A percentile compares a stretch with the other conserved stretches of the same genome.
These are phyloP conservation scores for Spodoptera frugiperda DNA, from an alignment of 1,140 invertebrate genomes.

Conservation along the genomic window DNA sequence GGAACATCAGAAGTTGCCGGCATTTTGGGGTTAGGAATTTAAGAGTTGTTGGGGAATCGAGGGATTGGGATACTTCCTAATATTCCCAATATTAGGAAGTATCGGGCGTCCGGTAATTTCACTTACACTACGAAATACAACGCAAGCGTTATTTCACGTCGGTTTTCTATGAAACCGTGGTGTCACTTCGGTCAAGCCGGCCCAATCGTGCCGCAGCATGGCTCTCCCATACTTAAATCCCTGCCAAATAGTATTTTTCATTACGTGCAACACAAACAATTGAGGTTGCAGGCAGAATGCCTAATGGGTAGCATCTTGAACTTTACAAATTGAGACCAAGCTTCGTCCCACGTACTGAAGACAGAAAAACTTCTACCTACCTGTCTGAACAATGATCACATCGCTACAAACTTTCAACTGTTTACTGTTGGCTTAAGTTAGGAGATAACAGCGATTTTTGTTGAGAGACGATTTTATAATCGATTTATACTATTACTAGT, in stretches of 20 bases:
- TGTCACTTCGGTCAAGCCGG: no score
- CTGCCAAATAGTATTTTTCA: neutral
- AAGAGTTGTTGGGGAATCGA: no score
- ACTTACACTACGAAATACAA: no score
- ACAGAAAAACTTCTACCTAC: constrained; percentile 60
- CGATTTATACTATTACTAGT: no score
- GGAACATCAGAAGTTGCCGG: no score
- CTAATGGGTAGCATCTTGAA: constrained; percentile 48
- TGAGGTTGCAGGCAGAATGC: constrained; percentile 36
- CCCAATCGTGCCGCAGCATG: no score
- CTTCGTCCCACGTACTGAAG: constrained; percentile 50
- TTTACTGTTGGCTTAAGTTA: constrained; percentile 43
- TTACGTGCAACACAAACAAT: neutral
- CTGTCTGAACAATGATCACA: constrained; percentile 64
- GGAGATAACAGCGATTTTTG: constrained; percentile 4
- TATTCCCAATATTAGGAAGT: no score
- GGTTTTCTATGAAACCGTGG: no score
- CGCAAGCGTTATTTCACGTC: no score
- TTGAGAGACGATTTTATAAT: neutral
- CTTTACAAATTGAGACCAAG: constrained; percentile 58
- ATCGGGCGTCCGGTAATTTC: no score
- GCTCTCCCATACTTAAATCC: neutral
- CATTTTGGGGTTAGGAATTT: no score
- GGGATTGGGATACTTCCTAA: no score
- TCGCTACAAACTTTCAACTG: constrained; percentile 58